A percentile compares a stretch with the other conserved stretches of the same genome.
phyloP scores from a whole-genome alignment of 2,113 vertebrate species.

The Engystomops pustulosus region DNA sequence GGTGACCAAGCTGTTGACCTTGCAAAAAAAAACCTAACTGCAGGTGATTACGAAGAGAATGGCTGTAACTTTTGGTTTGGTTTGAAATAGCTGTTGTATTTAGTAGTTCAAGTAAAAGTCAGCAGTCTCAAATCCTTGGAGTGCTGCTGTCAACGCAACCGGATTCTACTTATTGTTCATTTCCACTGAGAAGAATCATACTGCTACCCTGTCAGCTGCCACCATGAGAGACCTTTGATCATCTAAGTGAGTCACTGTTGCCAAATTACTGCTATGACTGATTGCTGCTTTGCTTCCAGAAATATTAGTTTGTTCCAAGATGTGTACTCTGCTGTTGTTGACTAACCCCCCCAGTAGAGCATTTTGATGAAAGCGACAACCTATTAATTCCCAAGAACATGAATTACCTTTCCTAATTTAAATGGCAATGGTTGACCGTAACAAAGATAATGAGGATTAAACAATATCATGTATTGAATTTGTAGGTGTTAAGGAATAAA shows the following conservation, averaged over 20 bases:
- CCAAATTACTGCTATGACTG: conserved; percentile 48
- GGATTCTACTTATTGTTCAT: conserved; percentile 45
- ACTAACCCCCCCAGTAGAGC: conserved; percentile 6
- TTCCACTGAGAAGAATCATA: conserved; percentile 37
- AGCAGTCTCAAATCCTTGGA: conserved; percentile 26
- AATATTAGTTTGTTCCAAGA: conserved; percentile 49
- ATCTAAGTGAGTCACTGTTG: conserved; percentile 41
- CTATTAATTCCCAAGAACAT: not conserved
- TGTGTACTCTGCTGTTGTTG: not conserved
- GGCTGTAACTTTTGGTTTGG: conserved; percentile 15
- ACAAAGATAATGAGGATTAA: too few relatives aligned
- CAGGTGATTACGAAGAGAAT: not conserved
- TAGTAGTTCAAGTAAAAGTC: conserved; percentile 5
- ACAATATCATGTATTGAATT: too few relatives aligned
- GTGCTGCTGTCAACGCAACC: conserved; percentile 29
- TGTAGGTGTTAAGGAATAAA: too few relatives aligned
- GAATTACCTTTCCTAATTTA: not conserved
- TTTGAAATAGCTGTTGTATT: conserved; percentile 13
- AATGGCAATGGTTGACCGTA: not conserved
- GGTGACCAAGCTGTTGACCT: not conserved
- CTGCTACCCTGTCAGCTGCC: conserved; percentile 34
- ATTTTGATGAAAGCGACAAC: not conserved
- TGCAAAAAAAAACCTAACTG: not conserved
- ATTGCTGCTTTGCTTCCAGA: conserved; percentile 34
- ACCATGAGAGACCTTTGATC: conserved; percentile 52